A percentile compares a stretch with the other conserved stretches of the same genome.
Conservation (phyloP, 2,797 vertebrate genomes). For the Oreonectes daqikongensis region DNA sequence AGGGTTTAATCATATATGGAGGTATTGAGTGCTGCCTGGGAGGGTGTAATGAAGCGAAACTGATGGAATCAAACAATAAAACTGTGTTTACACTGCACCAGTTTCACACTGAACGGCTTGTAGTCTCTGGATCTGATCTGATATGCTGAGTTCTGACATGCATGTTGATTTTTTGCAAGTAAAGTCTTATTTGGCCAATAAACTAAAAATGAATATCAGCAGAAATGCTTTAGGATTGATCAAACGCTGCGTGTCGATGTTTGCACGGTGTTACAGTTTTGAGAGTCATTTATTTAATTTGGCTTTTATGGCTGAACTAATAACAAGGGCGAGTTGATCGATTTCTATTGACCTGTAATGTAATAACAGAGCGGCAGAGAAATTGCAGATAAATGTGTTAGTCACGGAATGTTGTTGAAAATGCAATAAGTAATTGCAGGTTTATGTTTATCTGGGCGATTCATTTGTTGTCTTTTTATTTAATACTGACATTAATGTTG, state of each 20-base stretch:
- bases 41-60: conserved; percentile 43
- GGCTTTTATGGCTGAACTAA: conserved; percentile 20
- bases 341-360: conserved; percentile 34
- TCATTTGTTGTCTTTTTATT: background rate
- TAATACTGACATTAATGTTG: background rate
- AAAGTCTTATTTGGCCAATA: conserved; percentile 14
- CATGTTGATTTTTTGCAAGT: background rate
- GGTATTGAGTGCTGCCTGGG: conserved; percentile 30
- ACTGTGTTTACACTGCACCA: conserved; percentile 34
- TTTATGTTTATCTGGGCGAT: background rate
- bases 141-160: conserved; percentile 1
- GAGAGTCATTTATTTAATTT: conserved; percentile 17
- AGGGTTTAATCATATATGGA: conserved; percentile 40
- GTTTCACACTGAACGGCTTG: conserved; percentile 21
- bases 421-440: background rate
- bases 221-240: conserved; percentile 3
- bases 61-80: conserved; percentile 48
- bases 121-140: conserved; percentile 17
- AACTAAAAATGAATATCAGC: conserved; percentile 13
- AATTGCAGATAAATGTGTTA: conserved; percentile 20
- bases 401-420: conserved; percentile 4
- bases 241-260: conserved; percentile 4
- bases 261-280: background rate
- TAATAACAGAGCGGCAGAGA: conserved; percentile 22
- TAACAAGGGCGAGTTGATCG: conserved; percentile 15